Percentiles rank a stretch among this genome's conserved stretches.
Evolutionary conservation across 2,888 invertebrate genomes (phyloP).

Genomic region (Rhodophaea formosa): DNA sequence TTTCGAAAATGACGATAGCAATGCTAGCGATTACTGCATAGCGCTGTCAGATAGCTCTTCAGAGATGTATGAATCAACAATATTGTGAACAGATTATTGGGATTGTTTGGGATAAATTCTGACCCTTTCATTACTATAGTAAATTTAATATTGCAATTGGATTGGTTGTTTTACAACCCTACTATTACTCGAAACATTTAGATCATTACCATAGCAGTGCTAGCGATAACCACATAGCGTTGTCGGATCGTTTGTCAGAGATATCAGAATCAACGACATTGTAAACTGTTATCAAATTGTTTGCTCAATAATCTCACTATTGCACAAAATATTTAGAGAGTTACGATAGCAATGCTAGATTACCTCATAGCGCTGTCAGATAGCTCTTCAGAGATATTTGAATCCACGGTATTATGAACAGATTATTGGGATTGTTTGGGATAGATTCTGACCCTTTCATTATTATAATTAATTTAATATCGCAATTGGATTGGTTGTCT

Average conservation of each 20-base stretch:
- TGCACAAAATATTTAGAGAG: neutral
- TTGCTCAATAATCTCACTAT: neutral
- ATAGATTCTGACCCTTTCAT: too few relatives aligned
- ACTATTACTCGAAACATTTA: neutral
- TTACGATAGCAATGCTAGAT: neutral
- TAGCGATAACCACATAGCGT: neutral
- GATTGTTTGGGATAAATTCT: neutral
- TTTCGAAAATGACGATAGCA: neutral
- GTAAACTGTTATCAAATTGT: too few relatives aligned
- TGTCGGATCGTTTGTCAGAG: neutral
- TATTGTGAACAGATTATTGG: slow-evolving; percentile 1
- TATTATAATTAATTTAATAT: too few relatives aligned
- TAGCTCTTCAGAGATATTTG: neutral
- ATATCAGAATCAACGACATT: neutral
- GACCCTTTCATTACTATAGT: neutral
- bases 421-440: neutral
- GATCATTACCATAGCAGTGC: neutral
- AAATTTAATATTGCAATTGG: neutral
- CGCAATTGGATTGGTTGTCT: too few relatives aligned
- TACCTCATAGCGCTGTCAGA: neutral
- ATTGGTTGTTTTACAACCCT: neutral
- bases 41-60: neutral
- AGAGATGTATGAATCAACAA: neutral
- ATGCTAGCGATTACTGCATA: neutral
- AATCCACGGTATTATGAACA: neutral